Evolutionary conservation across 2,888 invertebrate genomes (phyloP), one percentile per base, ranked within the genome.

Genomic region (Apantesis nais): DNA sequence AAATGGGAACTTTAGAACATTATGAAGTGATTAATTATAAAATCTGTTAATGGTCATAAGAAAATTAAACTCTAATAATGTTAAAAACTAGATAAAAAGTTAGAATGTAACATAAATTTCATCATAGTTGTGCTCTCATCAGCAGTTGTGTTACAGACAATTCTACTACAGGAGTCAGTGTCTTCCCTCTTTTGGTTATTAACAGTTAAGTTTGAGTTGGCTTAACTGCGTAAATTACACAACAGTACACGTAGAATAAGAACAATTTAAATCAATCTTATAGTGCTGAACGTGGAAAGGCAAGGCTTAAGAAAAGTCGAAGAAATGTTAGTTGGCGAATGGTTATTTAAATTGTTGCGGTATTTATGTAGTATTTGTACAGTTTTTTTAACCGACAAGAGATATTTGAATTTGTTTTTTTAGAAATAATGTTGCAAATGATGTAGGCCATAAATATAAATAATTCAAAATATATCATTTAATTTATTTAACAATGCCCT

Each of bases 381-480:
- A 52, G 22, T 22, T 9, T n/a, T 22, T n/a, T 52, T n/a, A n/a
- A 52, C n/a, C 5, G 34, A 66, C 66, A 12, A 52, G 0, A 25
- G 25, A 25, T 55, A 12, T 25, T 52, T 25, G 25, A n/a, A 55
- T 55, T 55, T 0, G 14, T 25, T 55, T 25, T 55, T 25, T 14
- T 55, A 55, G 0, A 25, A 55, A 55, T 14, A 12, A 55, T 14
- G 25, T 55, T 55, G 25, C 12, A 55, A 55, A 22, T 14, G 25
- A 12, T 55, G 3, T 25, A 55, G 29, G 7, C 16, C 29, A 29
- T 58, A 1, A 55, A 25, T 9, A 39, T 39, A 62, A 63, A 14
- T 25, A 63, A 62, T 62, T n/a, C n/a, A 29, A 25, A 63, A 63
- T 63, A 63, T 19, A 9, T 63, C 12, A 9, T 48, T n/a, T 52